Conservation (phyloP, 2,888 invertebrate species). For the Lycophotia porphyrea region DNA sequence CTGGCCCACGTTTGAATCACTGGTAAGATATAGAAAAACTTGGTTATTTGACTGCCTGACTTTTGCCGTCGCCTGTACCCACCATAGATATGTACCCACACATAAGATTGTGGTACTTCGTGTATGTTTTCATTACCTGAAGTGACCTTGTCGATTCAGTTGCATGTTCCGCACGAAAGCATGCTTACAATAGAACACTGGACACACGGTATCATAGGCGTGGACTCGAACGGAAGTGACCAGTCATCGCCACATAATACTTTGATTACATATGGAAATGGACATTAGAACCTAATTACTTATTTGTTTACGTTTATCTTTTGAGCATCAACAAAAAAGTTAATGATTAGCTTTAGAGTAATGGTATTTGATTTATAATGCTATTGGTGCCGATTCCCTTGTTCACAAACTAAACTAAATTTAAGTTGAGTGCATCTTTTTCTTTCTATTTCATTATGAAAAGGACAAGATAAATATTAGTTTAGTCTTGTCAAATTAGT, state of each 20-base stretch:
- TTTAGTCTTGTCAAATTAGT: no score
- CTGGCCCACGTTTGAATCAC: not conserved
- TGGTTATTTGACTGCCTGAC: not conserved
- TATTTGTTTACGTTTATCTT: constrained; percentile 24
- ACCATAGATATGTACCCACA: constrained; percentile 50
- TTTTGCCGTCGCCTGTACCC: constrained; percentile 67
- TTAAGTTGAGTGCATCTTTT: no score
- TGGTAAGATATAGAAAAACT: not conserved
- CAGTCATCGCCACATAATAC: constrained; percentile 69
- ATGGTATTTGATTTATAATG: not conserved
- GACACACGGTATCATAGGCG: constrained; percentile 68
- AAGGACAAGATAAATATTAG: no score
- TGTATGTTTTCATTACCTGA: constrained; percentile 68
- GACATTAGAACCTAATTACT: constrained; percentile 40
- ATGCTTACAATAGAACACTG: constrained; percentile 75
- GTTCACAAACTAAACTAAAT: no score
- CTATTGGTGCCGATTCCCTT: no score
- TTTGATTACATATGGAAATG: constrained; percentile 43
- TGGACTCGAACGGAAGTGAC: constrained; percentile 72
- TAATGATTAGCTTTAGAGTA: not conserved
- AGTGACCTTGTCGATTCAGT: constrained; percentile 82
- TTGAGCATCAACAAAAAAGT: constrained; percentile 17
- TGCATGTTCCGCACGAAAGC: constrained; percentile 82
- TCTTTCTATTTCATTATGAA: no score
- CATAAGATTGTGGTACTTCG: constrained; percentile 60